Percentiles rank a stretch among this genome's conserved stretches.
Conservation (phyloP, 2,888 invertebrate genomes). For the Drosophila quinaria region DNA sequence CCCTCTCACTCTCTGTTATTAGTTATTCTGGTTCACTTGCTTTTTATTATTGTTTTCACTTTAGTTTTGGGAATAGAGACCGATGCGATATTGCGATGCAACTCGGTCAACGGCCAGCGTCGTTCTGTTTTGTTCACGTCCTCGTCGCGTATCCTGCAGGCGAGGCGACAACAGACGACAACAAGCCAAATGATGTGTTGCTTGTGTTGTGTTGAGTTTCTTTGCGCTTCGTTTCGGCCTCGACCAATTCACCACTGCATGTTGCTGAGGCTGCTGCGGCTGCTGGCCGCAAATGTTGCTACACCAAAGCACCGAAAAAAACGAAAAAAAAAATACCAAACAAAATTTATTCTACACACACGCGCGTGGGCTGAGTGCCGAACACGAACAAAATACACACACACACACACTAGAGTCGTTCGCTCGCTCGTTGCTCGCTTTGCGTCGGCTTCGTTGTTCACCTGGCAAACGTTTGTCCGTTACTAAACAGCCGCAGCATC, state of each 20-base stretch:
- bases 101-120: constrained; percentile 79
- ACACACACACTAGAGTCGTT: constrained; percentile 14
- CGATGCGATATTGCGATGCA: constrained; percentile 65
- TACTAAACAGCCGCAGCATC: constrained; percentile 63
- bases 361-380: constrained; percentile 49
- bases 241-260: constrained; percentile 58
- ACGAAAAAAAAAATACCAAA: constrained; percentile 37
- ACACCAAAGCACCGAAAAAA: constrained; percentile 33
- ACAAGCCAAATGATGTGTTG: constrained; percentile 36
- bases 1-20: constrained; percentile 20
- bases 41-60: background rate
- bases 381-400: constrained; percentile 28
- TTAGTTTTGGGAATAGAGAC: constrained; percentile 21
- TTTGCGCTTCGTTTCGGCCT: constrained; percentile 26
- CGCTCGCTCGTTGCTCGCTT: constrained; percentile 34
- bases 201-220: constrained; percentile 49
- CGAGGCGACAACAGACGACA: constrained; percentile 38
- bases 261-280: constrained; percentile 57
- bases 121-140: constrained; percentile 66
- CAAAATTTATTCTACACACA: constrained; percentile 43
- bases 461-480: constrained; percentile 72
- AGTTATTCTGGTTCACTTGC: constrained; percentile 18
- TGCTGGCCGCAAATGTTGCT: constrained; percentile 59
- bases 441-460: constrained; percentile 64
- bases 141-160: constrained; percentile 58